Percentiles rank a stretch among this genome's conserved stretches.
Conservation (phyloP, 2,113 vertebrate species). For the Corythoichthys haematopterus region DNA sequence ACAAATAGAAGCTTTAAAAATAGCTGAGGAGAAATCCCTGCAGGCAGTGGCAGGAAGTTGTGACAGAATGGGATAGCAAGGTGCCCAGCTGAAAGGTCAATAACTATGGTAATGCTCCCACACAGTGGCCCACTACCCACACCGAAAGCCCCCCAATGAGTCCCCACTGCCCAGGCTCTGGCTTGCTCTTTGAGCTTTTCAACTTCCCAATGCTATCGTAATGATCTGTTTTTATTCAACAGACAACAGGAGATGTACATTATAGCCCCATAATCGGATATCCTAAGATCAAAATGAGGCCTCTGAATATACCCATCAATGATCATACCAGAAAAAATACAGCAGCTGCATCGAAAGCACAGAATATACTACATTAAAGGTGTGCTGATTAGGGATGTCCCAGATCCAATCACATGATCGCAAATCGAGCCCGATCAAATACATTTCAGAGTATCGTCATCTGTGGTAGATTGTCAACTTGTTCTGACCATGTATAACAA, state of each 20-base stretch:
- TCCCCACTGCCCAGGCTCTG: background rate
- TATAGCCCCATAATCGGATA: too few species aligned
- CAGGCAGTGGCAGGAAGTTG: conserved; percentile 41
- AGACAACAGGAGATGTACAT: too few species aligned
- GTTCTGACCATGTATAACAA: background rate
- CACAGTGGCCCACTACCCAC: background rate
- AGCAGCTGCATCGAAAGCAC: too few species aligned
- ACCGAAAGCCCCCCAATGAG: background rate
- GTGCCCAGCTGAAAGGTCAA: conserved; percentile 43
- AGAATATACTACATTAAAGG: too few species aligned
- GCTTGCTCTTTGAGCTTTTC: background rate
- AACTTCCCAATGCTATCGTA: background rate
- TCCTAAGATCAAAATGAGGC: too few species aligned
- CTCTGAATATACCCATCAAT: too few species aligned
- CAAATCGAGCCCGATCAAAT: too few species aligned
- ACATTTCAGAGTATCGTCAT: too few species aligned
- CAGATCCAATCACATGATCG: too few species aligned
- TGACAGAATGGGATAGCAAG: conserved; percentile 29
- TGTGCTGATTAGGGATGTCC: too few species aligned
- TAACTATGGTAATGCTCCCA: background rate
- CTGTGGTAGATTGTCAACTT: background rate
- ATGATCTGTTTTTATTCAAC: background rate
- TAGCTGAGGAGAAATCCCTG: conserved; percentile 37
- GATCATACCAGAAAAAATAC: too few species aligned
- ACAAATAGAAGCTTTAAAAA: conserved; percentile 59